Evolutionary conservation across 2,113 vertebrate genomes (phyloP).

Genomic region (Dicerorhinus sumatrensis): DNA sequence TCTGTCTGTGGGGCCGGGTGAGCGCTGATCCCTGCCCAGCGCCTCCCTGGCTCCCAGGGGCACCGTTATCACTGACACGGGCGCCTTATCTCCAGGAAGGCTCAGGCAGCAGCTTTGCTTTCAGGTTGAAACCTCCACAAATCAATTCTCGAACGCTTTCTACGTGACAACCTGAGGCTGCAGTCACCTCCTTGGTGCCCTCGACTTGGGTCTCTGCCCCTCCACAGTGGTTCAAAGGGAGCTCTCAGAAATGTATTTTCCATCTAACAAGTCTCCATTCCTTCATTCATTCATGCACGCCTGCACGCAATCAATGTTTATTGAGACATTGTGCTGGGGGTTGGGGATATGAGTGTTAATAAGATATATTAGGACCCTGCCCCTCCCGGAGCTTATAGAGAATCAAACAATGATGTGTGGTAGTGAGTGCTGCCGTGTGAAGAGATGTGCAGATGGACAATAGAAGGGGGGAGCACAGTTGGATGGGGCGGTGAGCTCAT

Average conservation of each 20-base stretch:
- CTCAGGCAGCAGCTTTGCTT: slow-evolving; percentile 85
- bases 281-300: not conserved
- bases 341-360: rapidly evolving
- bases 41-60: slow-evolving; percentile 84
- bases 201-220: not conserved
- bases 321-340: too few species aligned
- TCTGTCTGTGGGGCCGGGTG: slow-evolving; percentile 77
- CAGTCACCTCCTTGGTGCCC: not conserved
- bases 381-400: not conserved
- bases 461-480: not conserved
- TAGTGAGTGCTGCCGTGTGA: not conserved
- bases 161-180: not conserved
- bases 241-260: not conserved
- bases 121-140: slow-evolving; percentile 80
- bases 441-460: not conserved
- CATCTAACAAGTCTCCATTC: not conserved
- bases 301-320: not conserved
- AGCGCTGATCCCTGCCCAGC: slow-evolving; percentile 84
- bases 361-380: not conserved
- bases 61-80: slow-evolving; percentile 81
- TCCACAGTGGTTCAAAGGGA: not conserved
- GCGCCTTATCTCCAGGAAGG: slow-evolving; percentile 83
- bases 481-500: too few species aligned
- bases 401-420: not conserved
- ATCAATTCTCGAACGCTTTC: not conserved